Evolutionary conservation across 2,888 invertebrate species (phyloP), one percentile per base, ranked within the genome.

Genomic region (Allolobophora icterica): DNA sequence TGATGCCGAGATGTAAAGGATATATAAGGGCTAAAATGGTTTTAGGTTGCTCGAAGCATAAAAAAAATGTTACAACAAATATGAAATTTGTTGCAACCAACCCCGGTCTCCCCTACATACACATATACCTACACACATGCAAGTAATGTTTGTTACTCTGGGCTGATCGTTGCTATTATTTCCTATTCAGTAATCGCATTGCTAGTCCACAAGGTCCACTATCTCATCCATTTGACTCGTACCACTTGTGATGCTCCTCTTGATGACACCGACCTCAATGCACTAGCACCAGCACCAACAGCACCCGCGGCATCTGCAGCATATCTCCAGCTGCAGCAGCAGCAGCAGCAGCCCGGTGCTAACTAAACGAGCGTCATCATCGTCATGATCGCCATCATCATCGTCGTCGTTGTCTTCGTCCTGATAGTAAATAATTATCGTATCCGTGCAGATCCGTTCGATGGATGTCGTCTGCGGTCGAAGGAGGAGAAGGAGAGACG

Each of bases 381-480:
- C 71, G 8, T 71, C 71, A 30, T 71, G 52, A 24, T 52, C 52
- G 24, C 42, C 42, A 42, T 42, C 42, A 42, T 42, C 13, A 21
- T 71, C 71, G 17, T 11, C 71, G 17, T 71, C 71, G 71, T 71
- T n/a, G 71, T 52, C 52, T 21, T 71, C 52, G 8, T 71, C 30
- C 71, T 71, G 71, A 71, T 71, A 71, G 71, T 71, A 40, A 38
- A 52, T 89, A 89, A 30, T 40, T 42, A 89, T 40, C 89, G 33
- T 40, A 52, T 40, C 42, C 21, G 89, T 33, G 45, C 45, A 52
- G 40, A n/a, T n/a, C 33, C 2, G 40, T 24, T 15, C 21, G 42
- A 6, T 42, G 5, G 89, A 24, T 13, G 35, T 3, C 17, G 30
- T 30, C n/a, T 5, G n/a, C 1, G 11, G 71, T 71, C 11, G 71